Base-by-base conservation (phyloP, 2,888 invertebrate species). In the Reticulitermes lucifugus region DNA sequence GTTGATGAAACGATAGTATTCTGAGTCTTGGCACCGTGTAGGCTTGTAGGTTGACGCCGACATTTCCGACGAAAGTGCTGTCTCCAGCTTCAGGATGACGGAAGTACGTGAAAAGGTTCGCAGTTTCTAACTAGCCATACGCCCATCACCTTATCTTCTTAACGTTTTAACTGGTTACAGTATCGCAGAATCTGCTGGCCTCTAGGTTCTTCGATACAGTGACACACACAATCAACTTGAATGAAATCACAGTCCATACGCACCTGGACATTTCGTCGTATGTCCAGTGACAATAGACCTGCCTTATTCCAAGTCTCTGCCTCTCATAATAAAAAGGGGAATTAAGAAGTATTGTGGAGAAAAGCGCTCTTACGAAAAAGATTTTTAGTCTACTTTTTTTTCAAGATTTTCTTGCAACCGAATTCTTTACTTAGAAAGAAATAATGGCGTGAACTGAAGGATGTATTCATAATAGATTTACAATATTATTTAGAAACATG, bases 401-500 rank as follows among this genome's bases (percentile, higher is more conserved):
- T 18, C 77, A 43, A 35, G 35, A 35, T 46, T 43, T 46, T 77
- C 41, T 43, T 21, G 35, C 21, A 41, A 18, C 41, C 18, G 73
- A 73, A 41, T 73, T 73, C 77, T 77, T 77, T 77, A n/a, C 41
- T 0, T 41, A 41, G n/a, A n/a, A 46, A 9, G 46, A n/a, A 77
- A 46, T n/a, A 73, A 21, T 43, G 46, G 51, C 21, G 77, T 21
- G 41, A 43, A 0, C 51, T 41, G 77, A 46, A n/a, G 77, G 46
- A n/a, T n/a, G 77, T 77, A 46, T 77, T 77, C 73, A 41, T 73
- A 41, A 41, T 73, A 73, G 77, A 77, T 43, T 65, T 65, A 65
- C n/a, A 65, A 43, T 77, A 51, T 46, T 77, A 46, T 77, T 77
- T 77, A 35, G 46, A 77, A 77, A 77, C 77, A 77, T 77, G 77